These are phyloP conservation scores for Sinosuthora webbiana DNA, from an alignment of 2,113 vertebrate genomes.

Conservation along the genomic window DNA sequence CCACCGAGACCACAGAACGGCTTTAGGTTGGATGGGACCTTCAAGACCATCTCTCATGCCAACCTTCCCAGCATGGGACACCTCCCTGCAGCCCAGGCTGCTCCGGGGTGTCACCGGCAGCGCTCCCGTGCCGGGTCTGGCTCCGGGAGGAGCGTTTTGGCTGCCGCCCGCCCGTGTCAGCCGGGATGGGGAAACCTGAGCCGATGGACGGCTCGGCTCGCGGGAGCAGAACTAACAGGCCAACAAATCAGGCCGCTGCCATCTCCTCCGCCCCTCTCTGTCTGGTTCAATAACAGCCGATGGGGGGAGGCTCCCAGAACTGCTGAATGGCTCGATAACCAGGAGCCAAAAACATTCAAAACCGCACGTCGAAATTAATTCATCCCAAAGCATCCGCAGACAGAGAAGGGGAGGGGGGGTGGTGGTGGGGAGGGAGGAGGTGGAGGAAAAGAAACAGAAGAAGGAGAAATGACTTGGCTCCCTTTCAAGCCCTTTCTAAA, in stretches of 20 bases:
- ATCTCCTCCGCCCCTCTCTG: slow-evolving; percentile 62
- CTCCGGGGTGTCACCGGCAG: background rate
- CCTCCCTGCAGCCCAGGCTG: rapidly evolving
- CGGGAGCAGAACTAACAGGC: slow-evolving; percentile 41
- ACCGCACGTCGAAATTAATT: slow-evolving; percentile 26
- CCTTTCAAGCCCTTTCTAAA: slow-evolving; percentile 38
- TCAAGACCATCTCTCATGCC: background rate
- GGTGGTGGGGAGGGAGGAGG: background rate
- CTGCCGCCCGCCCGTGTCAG: background rate
- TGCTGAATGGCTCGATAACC: slow-evolving; percentile 36
- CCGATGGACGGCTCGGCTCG: background rate
- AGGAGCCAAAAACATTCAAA: slow-evolving; percentile 54
- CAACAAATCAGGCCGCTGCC: slow-evolving; percentile 67
- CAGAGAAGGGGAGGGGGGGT: background rate
- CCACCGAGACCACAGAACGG: rapidly evolving
- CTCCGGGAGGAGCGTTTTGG: background rate
- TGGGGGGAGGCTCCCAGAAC: slow-evolving; percentile 17
- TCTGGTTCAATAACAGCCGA: slow-evolving; percentile 29
- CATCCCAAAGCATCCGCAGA: slow-evolving; percentile 10
- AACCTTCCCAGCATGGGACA: background rate
- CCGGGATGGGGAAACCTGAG: slow-evolving; percentile 32
- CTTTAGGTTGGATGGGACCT: background rate
- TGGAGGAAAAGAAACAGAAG: slow-evolving; percentile 16
- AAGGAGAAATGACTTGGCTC: slow-evolving; percentile 15
- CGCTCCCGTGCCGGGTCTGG: rapidly evolving